Evolutionary conservation across 2,888 invertebrate genomes (phyloP), one percentile per base, ranked within the genome.

Genomic region (Capitulum mitella): DNA sequence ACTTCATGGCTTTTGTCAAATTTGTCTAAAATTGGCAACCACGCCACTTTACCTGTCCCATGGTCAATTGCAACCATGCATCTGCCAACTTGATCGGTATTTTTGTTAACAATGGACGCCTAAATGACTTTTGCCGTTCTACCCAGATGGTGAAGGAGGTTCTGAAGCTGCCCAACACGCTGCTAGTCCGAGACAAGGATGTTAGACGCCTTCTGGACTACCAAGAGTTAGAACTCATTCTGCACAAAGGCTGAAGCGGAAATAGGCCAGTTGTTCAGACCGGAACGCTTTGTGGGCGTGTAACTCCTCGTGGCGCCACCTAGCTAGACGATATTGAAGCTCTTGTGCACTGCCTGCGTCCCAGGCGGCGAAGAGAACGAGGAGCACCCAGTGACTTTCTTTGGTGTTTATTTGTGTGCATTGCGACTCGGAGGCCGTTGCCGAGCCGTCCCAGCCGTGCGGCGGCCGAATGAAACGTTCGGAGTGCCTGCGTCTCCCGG

Each of bases 161-260:
- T 1, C 29, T 76, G 76, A 91, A 91, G 85, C 86, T 91, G 58
- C 91, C 91, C 1, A 89, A 91, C 83, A 91, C 90, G 0, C 87
- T 89, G 81, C 84, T 91, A 58, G 85, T 91, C 54, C 90, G 90
- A 83, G 91, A 91, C 83, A 90, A 89, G 83, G 91, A 91, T 84
- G 89, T 91, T 0, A 87, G 87, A 82, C 84, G 91, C 82, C 85
- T 91, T 75, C 84, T 84, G 34, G 87, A 90, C 82, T 89, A 89
- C 83, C 90, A 91, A 83, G 90, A 90, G 82, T 85, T 91, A 64
- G 91, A 91, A 85, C 84, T 91, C 16, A 89, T 91, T 40, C 83
- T 88, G 80, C 74, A 74, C 74, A 43, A 40, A 5, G 64, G 16
- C 34, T 64, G 64, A 64, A 51, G 22, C 5, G 51, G 5, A 22